A percentile compares a stretch with the other conserved stretches of the same genome.
phyloP scores from a whole-genome alignment of 2,113 vertebrate genomes.

The Malurus alboscapulatus region DNA sequence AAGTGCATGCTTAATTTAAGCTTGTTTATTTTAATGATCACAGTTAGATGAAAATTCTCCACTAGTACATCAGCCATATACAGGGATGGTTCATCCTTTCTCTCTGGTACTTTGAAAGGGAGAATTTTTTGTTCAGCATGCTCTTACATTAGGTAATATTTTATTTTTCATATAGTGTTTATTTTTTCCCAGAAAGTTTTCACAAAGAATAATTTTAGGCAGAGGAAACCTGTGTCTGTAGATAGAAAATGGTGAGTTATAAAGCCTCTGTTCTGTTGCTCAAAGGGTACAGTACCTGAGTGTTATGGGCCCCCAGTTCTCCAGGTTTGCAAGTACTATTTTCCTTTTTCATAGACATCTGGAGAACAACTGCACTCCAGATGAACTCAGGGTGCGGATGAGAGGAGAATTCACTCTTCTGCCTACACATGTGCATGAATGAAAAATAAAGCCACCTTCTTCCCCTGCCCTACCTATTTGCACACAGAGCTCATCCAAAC shows the following conservation, averaged over 20 bases:
- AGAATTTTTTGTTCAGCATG: background rate
- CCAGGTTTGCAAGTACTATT: background rate
- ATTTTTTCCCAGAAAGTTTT: background rate
- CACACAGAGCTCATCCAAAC: background rate
- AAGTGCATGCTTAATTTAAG: background rate
- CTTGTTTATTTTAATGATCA: background rate
- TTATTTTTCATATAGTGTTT: background rate
- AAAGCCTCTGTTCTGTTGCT: background rate
- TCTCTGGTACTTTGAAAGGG: background rate
- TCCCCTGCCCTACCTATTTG: background rate
- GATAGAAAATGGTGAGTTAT: background rate
- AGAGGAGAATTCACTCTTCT: background rate
- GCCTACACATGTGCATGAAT: background rate
- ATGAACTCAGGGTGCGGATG: background rate
- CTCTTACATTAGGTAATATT: background rate
- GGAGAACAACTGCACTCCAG: background rate
- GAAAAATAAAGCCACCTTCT: background rate
- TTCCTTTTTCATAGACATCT: background rate
- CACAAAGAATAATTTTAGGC: background rate
- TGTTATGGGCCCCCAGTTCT: background rate
- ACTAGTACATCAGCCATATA: background rate
- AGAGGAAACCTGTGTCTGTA: background rate
- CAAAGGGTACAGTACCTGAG: background rate
- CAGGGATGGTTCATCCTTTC: background rate
- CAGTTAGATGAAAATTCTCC: background rate